Base-by-base conservation (phyloP, 2,797 vertebrate genomes). In the Pterois miles region DNA sequence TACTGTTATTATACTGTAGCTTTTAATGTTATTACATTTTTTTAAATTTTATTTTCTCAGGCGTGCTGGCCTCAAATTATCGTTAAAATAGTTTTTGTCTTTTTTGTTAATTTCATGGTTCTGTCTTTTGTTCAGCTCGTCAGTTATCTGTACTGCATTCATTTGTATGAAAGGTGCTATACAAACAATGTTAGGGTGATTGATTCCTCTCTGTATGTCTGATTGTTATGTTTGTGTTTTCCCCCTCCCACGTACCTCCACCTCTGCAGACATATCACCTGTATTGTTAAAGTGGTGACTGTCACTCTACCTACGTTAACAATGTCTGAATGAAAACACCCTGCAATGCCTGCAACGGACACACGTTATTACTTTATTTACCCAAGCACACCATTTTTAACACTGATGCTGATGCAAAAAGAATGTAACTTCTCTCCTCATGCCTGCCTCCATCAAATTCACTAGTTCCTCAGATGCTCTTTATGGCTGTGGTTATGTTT, bases 241-340 rank as follows among this genome's bases (percentile, higher is more conserved):
- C 34, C 22, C 20, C 72, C 70, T 34, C 71, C 43, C 57, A 60
- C 25, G 1, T n/a, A 23, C 9, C 27, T 40, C 18, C n/a, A 36
- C 65, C 36, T 58, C 54, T 60, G 22, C 67, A 33, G 71, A 18
- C n/a, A 57, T 38, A 22, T 52, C 80, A 62, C 59, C 65, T 48
- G 9, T 31, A 57, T 40, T 40, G 43, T 14, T 72, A 60, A 71
- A 76, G 58, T 78, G 64, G 60, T 34, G 59, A 66, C 29, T 40
- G 8, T 18, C 27, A 11, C 27, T 29, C 25, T 4, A 6, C 18
- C 7, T 27, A 25, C 29, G 9, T 63, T 67, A 77, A 69, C n/a
- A n/a, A 12, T 48, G 38, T 38, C 50, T 80, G 38, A 46, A 46
- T 50, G 11, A 69, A 64, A 73, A 68, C 43, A 60, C 12, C 27